Conservation (phyloP, 2,888 invertebrate species). For the Antheraea assamensis region DNA sequence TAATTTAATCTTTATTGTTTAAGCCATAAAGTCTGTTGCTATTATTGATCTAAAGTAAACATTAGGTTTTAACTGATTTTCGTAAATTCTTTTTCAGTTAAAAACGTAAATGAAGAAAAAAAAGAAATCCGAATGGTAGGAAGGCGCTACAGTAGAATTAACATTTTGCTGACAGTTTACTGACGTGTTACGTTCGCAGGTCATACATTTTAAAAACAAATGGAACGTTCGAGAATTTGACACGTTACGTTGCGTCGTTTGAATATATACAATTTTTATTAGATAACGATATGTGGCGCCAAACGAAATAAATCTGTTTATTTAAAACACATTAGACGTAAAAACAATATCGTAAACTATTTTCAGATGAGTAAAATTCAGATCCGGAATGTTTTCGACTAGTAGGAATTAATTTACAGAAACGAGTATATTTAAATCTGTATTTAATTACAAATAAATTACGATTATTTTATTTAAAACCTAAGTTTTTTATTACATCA, state of each 20-base stretch:
- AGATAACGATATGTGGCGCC: conserved; percentile 9
- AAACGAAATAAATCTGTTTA: conserved; percentile 7
- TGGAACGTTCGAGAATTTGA: conserved; percentile 3
- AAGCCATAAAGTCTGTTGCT: background rate
- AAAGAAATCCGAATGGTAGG: background rate
- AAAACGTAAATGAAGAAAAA: no score
- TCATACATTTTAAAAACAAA: conserved; percentile 2
- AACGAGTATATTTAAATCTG: background rate
- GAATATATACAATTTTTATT: conserved; percentile 9
- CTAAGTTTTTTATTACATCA: background rate
- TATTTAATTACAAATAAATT: background rate
- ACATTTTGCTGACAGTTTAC: no score
- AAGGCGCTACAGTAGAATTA: background rate
- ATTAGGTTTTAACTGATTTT: background rate
- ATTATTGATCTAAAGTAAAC: background rate
- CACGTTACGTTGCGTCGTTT: background rate
- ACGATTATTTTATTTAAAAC: background rate
- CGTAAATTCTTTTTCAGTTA: background rate
- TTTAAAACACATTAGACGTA: background rate
- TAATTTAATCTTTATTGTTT: background rate
- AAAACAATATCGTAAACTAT: conserved; percentile 7
- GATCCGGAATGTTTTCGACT: background rate
- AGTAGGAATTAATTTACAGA: background rate
- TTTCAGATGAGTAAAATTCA: conserved; percentile 3
- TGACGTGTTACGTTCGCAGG: background rate